Conservation (phyloP, 2,888 invertebrate genomes). For the Lymantria monacha region DNA sequence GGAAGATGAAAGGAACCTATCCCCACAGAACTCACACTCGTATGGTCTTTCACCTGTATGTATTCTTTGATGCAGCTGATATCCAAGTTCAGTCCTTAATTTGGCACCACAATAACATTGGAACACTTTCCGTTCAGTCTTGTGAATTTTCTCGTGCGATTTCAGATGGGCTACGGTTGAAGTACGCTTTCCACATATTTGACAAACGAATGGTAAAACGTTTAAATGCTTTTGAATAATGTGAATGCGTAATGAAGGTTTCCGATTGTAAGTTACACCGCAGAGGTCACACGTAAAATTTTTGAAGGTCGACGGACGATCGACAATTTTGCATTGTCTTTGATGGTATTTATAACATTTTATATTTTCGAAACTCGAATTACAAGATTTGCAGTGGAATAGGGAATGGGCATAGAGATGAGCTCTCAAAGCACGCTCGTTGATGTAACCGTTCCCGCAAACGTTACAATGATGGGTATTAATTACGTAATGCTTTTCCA, state of each 20-base stretch:
- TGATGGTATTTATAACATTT: conserved; percentile 59
- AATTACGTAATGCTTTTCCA: conserved; percentile 32
- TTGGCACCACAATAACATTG: conserved; percentile 62
- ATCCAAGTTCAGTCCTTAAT: conserved; percentile 56
- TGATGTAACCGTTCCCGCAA: conserved; percentile 53
- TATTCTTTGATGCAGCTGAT: conserved; percentile 57
- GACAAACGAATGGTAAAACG: conserved; percentile 58
- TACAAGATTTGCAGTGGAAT: conserved; percentile 56
- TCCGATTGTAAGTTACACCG: conserved; percentile 55
- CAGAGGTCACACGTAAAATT: conserved; percentile 59
- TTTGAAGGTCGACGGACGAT: conserved; percentile 4
- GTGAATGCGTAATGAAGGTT: conserved; percentile 62
- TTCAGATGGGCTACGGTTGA: conserved; percentile 58
- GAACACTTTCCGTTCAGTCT: conserved; percentile 43
- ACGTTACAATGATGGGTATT: conserved; percentile 40
- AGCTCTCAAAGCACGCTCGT: conserved; percentile 51
- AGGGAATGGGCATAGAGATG: conserved; percentile 58
- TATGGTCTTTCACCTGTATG: conserved; percentile 66
- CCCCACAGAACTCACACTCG: conserved; percentile 58
- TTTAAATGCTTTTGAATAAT: conserved; percentile 67
- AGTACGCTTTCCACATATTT: conserved; percentile 61
- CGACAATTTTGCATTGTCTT: conserved; percentile 37
- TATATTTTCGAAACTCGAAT: conserved; percentile 53
- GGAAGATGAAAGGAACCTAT: conserved; percentile 64
- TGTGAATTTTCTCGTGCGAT: conserved; percentile 57